Base-by-base conservation (phyloP, 2,888 invertebrate genomes). In the Cantharis flavilabris region DNA sequence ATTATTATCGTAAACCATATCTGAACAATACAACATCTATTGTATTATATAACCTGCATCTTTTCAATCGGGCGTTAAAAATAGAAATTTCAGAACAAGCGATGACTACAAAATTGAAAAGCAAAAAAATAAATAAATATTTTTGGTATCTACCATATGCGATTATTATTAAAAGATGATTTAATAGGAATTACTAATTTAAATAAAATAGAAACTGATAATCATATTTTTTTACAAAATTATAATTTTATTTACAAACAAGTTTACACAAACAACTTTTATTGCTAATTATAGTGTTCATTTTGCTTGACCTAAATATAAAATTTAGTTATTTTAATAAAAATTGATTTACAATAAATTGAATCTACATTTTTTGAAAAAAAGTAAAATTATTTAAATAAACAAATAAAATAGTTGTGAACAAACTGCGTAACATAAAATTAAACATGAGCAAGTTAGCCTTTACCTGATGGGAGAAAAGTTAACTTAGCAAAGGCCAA, bases 401-500 rank as follows among this genome's bases (percentile, higher is more conserved):
- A 26, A 26, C 1, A n/a, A n/a, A 74, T 64, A 70, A 65, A 73
- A 73, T 72, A 71, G 74, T 77, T 63, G 7, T 26, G 69, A 67
- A 49, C 71, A 23, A 62, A 23, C 23, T 30, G 72, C 74, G 76
- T 76, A 75, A 76, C 73, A 67, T 74, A 79, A 79, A 76, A 78
- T 77, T 70, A 75, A 75, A 62, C 67, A 63, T 26, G 76, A 73
- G 67, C 76, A 73, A 72, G 75, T 76, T 79, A 77, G 74, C 79
- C 79, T 79, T 70, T 75, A 77, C 75, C 75, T 77, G 77, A 67
- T 33, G 72, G 70, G 78, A 76, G 76, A 73, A 78, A 76, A 76
- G 76, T 69, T 73, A 16, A 65, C 72, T 74, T 63, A 13, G 73
- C 62, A 71, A 73, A 76, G 76, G 76, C 62, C 75, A 69, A 73